phyloP scores from a whole-genome alignment of 2,797 vertebrate species.

The Melanotaenia trifasciata region DNA sequence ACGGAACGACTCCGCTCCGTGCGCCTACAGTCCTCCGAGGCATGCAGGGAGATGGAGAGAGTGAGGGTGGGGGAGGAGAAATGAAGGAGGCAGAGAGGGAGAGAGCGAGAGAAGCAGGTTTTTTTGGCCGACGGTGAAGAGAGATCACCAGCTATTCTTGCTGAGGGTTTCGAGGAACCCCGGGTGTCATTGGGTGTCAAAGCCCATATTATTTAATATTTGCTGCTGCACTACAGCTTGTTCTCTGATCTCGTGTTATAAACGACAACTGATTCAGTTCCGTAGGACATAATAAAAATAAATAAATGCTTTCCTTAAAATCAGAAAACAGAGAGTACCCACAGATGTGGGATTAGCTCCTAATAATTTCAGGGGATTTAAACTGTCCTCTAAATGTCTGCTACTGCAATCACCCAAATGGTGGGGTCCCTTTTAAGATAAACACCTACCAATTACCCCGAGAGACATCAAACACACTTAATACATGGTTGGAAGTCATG shows the following conservation, averaged over 20 bases:
- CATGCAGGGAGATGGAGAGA: slow-evolving; percentile 3
- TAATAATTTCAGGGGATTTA: slow-evolving; percentile 40
- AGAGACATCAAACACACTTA: slow-evolving; percentile 59
- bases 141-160: slow-evolving; percentile 45
- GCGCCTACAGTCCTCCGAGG: slow-evolving; percentile 44
- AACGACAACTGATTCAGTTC: slow-evolving; percentile 7
- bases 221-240: not conserved
- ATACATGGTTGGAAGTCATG: slow-evolving; percentile 47
- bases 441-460: slow-evolving; percentile 61
- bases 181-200: not conserved
- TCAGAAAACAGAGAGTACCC: slow-evolving; percentile 23
- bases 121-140: slow-evolving; percentile 22
- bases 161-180: slow-evolving; percentile 47
- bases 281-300: not conserved
- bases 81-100: not conserved
- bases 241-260: slow-evolving; percentile 1
- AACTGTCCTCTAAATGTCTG: slow-evolving; percentile 31
- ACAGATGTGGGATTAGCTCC: slow-evolving; percentile 50
- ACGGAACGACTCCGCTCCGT: slow-evolving; percentile 41
- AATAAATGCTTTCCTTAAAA: slow-evolving; percentile 4
- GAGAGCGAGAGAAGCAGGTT: slow-evolving; percentile 3
- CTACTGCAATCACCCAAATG: slow-evolving; percentile 41
- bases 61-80: slow-evolving; percentile 17
- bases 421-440: slow-evolving; percentile 34
- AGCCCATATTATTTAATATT: not conserved